Evolutionary conservation across 2,888 invertebrate genomes (phyloP), one percentile per base, ranked within the genome.

Genomic region (Aphodius granarius): DNA sequence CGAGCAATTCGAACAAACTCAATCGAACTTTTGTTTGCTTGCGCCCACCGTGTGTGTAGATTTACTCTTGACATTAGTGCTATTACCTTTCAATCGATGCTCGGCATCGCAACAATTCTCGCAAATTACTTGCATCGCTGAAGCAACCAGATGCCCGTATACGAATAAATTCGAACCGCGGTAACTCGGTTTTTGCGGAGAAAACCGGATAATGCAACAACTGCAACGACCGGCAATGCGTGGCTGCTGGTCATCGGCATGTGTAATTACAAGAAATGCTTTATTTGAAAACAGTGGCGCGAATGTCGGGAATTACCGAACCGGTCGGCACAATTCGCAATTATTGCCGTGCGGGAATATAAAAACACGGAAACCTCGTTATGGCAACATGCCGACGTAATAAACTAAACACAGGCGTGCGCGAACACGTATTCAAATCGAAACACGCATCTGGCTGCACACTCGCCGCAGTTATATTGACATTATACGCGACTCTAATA

Each of bases 331-430:
- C 68, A 16, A 68, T 68, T 22, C n/a, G 21, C 68, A 68, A 68
- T 68, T 68, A 68, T 68, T 22, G 20, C 68, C 21, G 21, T 20
- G 20, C 22, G n/a, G 68, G n/a, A n/a, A n/a, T 22, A 22, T 68
- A 68, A 68, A 68, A 68, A 68, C 68, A 68, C 68, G 68, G 68
- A 68, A 68, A 68, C 68, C 68, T 68, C 68, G 68, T 68, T 68
- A 68, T 68, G 68, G 68, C 18, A 68, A 68, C 68, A 68, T 22
- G 68, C n/a, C 18, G 19, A n/a, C 20, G 21, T 22, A 68, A 68
- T 68, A 68, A 68, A 68, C 68, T 68, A 68, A 68, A 68, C 68
- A 68, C 43, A 3, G 43, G 43, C 9, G 6, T 3, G 13, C 0
- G 43, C 43, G 43, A n/a, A n/a, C 43, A 13, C 43, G 43, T 43